Conservation (phyloP, 1,140 invertebrate species). For the Lethrus apterus region DNA sequence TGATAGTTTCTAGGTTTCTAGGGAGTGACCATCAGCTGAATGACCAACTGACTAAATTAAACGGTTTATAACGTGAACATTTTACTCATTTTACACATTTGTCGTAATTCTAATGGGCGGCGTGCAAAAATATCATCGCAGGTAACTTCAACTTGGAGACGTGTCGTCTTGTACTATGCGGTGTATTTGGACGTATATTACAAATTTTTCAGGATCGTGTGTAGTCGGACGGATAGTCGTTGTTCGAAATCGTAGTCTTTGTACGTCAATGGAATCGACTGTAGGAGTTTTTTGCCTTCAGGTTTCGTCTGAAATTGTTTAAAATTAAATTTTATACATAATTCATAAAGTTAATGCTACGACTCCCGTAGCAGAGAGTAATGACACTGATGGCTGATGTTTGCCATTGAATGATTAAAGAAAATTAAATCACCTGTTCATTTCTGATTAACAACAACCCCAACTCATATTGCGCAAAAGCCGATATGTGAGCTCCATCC, state of each 20-base stretch:
- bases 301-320: constrained; percentile 44
- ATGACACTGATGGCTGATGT: constrained; percentile 1
- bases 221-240: constrained; percentile 54
- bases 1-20: no score
- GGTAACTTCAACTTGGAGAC: no score
- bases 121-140: no score
- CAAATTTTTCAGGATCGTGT: constrained; percentile 46
- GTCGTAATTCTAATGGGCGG: no score
- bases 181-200: no score
- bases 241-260: constrained; percentile 64
- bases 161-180: no score
- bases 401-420: constrained; percentile 7
- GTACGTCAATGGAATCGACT: constrained; percentile 46
- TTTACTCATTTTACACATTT: no score
- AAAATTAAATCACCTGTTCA: constrained; percentile 40
- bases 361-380: background rate
- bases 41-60: no score
- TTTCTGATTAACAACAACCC: constrained; percentile 48
- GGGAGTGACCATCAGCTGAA: no score
- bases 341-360: constrained; percentile 2
- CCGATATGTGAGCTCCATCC: constrained; percentile 55
- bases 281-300: constrained; percentile 46
- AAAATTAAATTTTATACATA: constrained; percentile 12
- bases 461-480: constrained; percentile 61
- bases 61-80: no score